Evolutionary conservation across 2,888 invertebrate genomes (phyloP).

Genomic region (Agrilus cyanescens): DNA sequence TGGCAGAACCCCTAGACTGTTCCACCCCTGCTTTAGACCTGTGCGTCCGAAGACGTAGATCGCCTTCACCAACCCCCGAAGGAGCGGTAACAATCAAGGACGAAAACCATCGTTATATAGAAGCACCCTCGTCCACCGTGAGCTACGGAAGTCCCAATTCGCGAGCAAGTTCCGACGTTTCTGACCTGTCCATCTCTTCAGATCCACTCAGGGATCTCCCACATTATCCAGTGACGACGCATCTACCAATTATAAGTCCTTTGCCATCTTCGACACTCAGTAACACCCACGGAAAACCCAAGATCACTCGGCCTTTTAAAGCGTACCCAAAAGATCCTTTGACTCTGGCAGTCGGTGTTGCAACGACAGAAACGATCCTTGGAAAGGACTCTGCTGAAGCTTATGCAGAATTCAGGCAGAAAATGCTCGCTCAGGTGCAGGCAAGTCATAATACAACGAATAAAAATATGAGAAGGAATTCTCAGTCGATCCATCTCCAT

Average conservation of each 20-base stretch:
- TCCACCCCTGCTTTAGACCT: constrained; percentile 22
- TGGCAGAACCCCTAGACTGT: constrained; percentile 15
- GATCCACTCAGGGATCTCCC: constrained; percentile 7
- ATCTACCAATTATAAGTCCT: neutral
- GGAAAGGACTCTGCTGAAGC: constrained; percentile 51
- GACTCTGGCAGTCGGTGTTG: constrained; percentile 41
- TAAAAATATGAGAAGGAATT: constrained; percentile 55
- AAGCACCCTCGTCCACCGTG: constrained; percentile 16
- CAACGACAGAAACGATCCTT: constrained; percentile 36
- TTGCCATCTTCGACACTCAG: constrained; percentile 1
- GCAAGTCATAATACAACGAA: constrained; percentile 43
- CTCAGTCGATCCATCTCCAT: constrained; percentile 16
- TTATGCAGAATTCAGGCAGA: constrained; percentile 58
- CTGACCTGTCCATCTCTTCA: constrained; percentile 18
- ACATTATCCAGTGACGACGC: no score
- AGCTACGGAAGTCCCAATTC: constrained; percentile 19
- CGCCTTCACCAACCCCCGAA: constrained; percentile 11
- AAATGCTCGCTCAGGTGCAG: constrained; percentile 56
- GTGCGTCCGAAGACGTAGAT: constrained; percentile 19
- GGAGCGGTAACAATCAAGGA: neutral
- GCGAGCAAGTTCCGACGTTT: constrained; percentile 18
- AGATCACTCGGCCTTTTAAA: constrained; percentile 50
- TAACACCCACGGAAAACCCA: constrained; percentile 23
- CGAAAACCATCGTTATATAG: constrained; percentile 9
- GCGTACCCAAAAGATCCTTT: constrained; percentile 61